These are phyloP conservation scores for Lasioglossum figueresi DNA, from an alignment of 2,888 invertebrate species.

Conservation along the genomic window DNA sequence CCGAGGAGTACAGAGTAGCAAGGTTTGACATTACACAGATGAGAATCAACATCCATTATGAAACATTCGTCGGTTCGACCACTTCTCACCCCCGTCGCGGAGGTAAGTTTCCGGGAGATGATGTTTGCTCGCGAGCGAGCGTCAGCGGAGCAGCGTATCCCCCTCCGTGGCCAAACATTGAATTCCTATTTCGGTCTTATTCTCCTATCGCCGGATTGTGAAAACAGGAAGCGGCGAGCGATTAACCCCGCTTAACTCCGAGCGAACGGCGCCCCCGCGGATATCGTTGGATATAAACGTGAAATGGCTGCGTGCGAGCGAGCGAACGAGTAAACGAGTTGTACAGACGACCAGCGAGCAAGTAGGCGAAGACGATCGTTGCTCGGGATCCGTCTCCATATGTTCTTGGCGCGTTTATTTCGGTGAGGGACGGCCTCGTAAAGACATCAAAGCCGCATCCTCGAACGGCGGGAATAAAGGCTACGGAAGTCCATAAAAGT, in stretches of 20 bases:
- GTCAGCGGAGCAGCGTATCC: background rate
- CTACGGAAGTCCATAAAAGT: conserved; percentile 58
- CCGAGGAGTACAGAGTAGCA: background rate
- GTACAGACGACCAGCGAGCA: background rate
- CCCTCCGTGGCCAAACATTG: conserved; percentile 8
- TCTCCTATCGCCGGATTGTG: background rate
- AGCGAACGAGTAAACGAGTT: background rate
- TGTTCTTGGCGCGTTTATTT: conserved; percentile 49
- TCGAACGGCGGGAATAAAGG: conserved; percentile 44
- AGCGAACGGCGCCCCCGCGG: background rate
- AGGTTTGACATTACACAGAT: background rate
- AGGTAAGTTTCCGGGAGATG: conserved; percentile 2
- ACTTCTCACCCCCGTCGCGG: background rate
- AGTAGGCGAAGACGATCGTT: background rate
- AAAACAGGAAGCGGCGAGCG: conserved; percentile 21
- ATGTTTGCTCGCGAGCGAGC: background rate
- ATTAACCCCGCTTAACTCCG: conserved; percentile 11
- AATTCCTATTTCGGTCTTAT: conserved; percentile 6
- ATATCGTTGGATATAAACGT: conserved; percentile 28
- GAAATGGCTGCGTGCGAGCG: background rate
- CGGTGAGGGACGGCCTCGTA: conserved; percentile 50
- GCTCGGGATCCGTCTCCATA: conserved; percentile 27
- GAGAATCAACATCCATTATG: conserved; percentile 14
- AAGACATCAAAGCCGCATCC: conserved; percentile 56
- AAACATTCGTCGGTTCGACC: background rate